These are phyloP conservation scores for Leptosomus discolor DNA, from an alignment of 2,113 vertebrate genomes.

Conservation along the genomic window DNA sequence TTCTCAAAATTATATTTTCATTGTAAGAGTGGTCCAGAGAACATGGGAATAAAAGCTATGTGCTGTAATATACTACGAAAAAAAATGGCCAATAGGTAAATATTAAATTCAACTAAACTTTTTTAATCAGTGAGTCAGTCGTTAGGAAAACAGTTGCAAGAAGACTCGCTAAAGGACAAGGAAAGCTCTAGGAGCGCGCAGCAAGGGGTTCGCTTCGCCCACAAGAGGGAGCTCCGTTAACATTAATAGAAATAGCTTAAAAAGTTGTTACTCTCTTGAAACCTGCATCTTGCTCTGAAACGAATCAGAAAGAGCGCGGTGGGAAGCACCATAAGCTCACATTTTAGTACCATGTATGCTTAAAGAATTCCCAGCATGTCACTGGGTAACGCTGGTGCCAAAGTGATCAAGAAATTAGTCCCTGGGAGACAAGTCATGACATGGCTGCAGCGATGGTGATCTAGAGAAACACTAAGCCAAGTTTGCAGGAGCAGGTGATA, in stretches of 20 bases:
- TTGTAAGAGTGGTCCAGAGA: too few species aligned
- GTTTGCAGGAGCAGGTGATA: neutral
- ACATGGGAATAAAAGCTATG: neutral
- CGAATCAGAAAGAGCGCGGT: accelerated
- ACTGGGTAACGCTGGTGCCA: neutral
- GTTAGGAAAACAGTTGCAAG: neutral
- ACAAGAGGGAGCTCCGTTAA: constrained; percentile 53
- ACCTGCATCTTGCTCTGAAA: neutral
- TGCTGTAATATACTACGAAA: accelerated
- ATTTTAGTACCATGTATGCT: accelerated
- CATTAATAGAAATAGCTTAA: neutral
- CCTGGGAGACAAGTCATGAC: neutral
- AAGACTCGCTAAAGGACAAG: accelerated
- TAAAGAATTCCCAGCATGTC: neutral
- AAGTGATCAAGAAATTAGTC: neutral
- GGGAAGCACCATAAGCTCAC: neutral
- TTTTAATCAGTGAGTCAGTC: accelerated
- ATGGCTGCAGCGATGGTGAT: accelerated
- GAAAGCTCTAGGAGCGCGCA: accelerated
- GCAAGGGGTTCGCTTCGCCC: neutral
- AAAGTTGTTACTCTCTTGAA: accelerated
- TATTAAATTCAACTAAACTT: neutral
- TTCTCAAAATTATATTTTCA: neutral
- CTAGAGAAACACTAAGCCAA: accelerated
- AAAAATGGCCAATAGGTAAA: neutral